Percentiles rank a stretch among this genome's conserved stretches.
Conservation (phyloP, 2,113 vertebrate species). For the Lagopus leucura region DNA sequence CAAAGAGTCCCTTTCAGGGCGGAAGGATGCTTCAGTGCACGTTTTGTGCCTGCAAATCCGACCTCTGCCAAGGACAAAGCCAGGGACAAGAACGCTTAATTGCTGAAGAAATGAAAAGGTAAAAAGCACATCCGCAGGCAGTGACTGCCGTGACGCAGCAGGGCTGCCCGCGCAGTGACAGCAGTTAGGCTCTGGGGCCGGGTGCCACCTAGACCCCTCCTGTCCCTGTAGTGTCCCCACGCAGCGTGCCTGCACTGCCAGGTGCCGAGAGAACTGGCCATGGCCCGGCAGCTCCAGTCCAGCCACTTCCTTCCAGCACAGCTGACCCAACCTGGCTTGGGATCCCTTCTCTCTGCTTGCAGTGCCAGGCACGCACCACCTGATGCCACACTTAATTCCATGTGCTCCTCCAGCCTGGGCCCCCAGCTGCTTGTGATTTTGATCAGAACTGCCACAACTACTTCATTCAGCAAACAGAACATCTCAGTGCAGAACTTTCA, state of each 20-base stretch:
- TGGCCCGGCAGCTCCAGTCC: neutral
- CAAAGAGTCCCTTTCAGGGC: constrained; percentile 66
- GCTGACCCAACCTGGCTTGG: accelerated
- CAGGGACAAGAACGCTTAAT: constrained; percentile 73
- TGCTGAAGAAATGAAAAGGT: constrained; percentile 74
- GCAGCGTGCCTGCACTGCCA: neutral
- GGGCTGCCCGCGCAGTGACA: neutral
- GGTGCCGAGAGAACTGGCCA: neutral
- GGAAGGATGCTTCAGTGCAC: constrained; percentile 68
- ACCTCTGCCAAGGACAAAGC: constrained; percentile 69
- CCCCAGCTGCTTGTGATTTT: neutral
- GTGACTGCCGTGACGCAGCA: constrained; percentile 68
- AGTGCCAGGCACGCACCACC: too few relatives aligned
- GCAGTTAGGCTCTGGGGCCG: neutral
- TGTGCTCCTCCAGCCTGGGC: neutral
- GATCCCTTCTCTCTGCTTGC: neutral
- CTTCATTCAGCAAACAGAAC: neutral
- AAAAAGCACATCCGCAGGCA: constrained; percentile 74
- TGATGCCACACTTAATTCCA: neutral
- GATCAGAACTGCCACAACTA: neutral
- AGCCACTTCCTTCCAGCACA: neutral
- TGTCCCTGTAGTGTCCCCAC: neutral
- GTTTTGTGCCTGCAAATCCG: constrained; percentile 65
- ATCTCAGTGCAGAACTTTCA: neutral
- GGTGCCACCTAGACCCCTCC: neutral